Evolutionary conservation across 2,888 invertebrate species (phyloP).

Genomic region (Notodonta dromedarius): DNA sequence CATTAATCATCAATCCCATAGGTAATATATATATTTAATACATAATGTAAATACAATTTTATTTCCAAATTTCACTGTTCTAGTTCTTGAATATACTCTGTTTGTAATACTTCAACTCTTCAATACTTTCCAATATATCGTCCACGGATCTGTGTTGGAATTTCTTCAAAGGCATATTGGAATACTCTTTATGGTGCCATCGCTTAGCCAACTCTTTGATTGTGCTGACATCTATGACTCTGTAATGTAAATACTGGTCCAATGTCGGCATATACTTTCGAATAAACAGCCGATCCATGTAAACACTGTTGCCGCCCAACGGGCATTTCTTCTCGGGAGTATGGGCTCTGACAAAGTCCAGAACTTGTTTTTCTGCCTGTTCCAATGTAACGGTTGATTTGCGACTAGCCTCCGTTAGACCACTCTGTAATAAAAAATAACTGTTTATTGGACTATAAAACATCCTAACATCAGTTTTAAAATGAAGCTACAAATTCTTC

Average conservation of each 20-base stretch:
- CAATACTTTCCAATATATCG: conserved; percentile 94
- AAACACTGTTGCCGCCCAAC: conserved; percentile 94
- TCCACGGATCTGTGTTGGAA: conserved; percentile 89
- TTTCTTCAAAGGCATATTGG: conserved; percentile 85
- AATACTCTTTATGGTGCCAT: conserved; percentile 88
- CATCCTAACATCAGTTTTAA: too few species aligned
- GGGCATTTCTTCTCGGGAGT: conserved; percentile 86
- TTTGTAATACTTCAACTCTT: conserved; percentile 92
- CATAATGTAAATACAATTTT: too few species aligned
- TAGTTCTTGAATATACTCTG: conserved; percentile 83
- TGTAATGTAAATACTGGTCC: conserved; percentile 92
- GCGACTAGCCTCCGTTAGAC: conserved; percentile 89
- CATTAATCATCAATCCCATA: too few species aligned
- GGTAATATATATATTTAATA: too few species aligned
- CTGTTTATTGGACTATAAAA: neutral
- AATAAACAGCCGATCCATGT: conserved; percentile 94
- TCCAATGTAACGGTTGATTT: conserved; percentile 86
- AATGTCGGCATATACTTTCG: conserved; percentile 92
- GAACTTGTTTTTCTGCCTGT: conserved; percentile 88
- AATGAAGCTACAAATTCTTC: too few species aligned
- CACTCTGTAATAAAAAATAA: conserved; percentile 85
- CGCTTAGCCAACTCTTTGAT: conserved; percentile 92
- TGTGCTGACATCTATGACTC: conserved; percentile 96
- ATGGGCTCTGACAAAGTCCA: conserved; percentile 88
- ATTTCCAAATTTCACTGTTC: neutral